Evolutionary conservation across 1,140 invertebrate genomes (phyloP), one percentile per base, ranked within the genome.

Genomic region (Penaeus indicus): DNA sequence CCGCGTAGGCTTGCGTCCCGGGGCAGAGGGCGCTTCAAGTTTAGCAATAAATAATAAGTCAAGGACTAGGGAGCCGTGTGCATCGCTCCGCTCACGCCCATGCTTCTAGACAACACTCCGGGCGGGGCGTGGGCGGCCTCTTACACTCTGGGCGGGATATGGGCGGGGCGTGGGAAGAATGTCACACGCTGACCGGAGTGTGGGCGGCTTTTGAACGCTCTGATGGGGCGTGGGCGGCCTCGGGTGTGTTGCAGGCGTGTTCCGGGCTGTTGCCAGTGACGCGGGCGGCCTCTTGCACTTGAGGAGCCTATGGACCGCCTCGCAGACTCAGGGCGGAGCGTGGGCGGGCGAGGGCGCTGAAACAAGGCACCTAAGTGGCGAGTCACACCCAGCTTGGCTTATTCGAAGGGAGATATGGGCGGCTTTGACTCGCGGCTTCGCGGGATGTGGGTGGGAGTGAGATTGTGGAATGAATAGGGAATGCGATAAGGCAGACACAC

Each of bases 31-130:
- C 85, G 62, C 84, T 85, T 78, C 84, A 85, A 79, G 85, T 86
- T 86, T 86, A 86, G 75, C 84, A 85, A 85, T 85, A 85, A 85
- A 85, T 85, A 79, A 86, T 86, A 79, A 86, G 75, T 86, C 85
- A 86, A 86, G 85, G 85, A 80, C 85, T 86, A 79, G 83, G 82
- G 82, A 81, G 83, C 60, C 54, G 27, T 42, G 83, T 84, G 83
- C 32, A 54, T 54, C 54, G 54, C 54, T 61, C 63, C 84, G 75
- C 85, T 63, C 77, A 78, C 84, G 84, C 84, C 75, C 85, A 86
- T 86, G 85, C 85, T 86, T 72, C 85, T 47, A 85, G 84, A 54
- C 82, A 78, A 85, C 84, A 69, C 84, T 85, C 62, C 78, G 85
- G 85, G 85, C 77, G 85, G 75, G 84, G 75, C 63, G 84, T 77